A percentile compares a stretch with the other conserved stretches of the same genome.
Conservation (phyloP, 2,797 vertebrate genomes). For the Hemibagrus guttatus region DNA sequence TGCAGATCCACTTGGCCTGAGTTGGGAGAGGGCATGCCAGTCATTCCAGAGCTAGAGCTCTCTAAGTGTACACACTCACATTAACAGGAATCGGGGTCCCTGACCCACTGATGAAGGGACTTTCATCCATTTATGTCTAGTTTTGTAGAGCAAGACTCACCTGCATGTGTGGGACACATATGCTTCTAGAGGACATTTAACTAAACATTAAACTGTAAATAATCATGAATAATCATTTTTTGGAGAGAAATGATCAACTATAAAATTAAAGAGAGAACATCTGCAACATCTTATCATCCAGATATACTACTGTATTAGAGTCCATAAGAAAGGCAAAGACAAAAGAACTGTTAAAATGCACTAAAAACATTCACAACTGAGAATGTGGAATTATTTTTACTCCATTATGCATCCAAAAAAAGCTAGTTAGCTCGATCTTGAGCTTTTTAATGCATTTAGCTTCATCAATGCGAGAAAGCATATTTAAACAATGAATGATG, state of each 20-base stretch:
- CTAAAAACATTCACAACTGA: neutral
- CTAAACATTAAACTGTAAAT: neutral
- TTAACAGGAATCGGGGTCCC: neutral
- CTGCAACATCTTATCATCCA: neutral
- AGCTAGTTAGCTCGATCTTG: too few species aligned
- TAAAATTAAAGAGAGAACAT: neutral
- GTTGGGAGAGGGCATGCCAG: slow-evolving; percentile 39
- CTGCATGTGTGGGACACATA: too few species aligned
- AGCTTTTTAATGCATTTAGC: neutral
- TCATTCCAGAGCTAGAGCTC: slow-evolving; percentile 35
- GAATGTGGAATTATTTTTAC: neutral
- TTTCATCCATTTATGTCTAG: neutral
- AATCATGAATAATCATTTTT: neutral
- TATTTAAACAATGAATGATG: neutral
- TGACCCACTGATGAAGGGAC: neutral
- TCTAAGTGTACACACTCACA: slow-evolving; percentile 23
- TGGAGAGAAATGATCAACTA: neutral
- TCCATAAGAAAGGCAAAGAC: too few species aligned
- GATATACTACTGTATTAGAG: neutral
- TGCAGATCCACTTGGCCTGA: slow-evolving; percentile 19
- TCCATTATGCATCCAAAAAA: neutral
- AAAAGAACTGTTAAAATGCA: too few species aligned
- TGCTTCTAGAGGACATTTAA: neutral
- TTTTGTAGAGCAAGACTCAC: neutral
- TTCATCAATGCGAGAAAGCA: neutral